These are phyloP conservation scores for Semotilus atromaculatus DNA, from an alignment of 2,797 vertebrate genomes.

Conservation along the genomic window DNA sequence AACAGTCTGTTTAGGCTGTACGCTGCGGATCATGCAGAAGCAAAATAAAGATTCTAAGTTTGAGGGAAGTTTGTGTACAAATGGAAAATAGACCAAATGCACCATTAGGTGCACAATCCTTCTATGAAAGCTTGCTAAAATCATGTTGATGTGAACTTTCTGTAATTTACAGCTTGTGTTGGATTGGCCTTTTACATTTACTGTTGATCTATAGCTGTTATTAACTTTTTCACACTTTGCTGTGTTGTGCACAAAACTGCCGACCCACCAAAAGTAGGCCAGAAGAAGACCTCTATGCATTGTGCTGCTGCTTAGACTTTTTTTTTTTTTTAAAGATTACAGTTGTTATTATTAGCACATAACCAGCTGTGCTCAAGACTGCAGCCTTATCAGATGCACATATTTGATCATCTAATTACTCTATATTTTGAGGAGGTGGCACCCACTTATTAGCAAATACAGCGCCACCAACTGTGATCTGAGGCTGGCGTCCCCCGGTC, in stretches of 20 bases:
- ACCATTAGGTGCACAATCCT: background rate
- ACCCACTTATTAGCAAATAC: conserved; percentile 53
- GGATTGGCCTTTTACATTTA: conserved; percentile 16
- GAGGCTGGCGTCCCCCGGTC: conserved; percentile 13
- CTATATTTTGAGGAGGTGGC: conserved; percentile 34
- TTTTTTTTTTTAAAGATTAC: conserved; percentile 30
- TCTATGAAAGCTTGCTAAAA: background rate
- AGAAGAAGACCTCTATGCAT: conserved; percentile 21
- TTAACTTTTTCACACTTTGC: conserved; percentile 10
- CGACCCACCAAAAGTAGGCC: conserved; percentile 27
- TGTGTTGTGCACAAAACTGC: conserved; percentile 37
- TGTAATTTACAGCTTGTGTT: conserved; percentile 42
- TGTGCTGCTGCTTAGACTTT: conserved; percentile 20
- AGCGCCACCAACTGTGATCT: conserved; percentile 33
- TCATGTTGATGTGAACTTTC: conserved; percentile 4
- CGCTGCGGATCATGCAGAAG: conserved; percentile 62
- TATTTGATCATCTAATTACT: conserved; percentile 53
- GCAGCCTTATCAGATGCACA: conserved; percentile 30
- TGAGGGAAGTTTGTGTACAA: conserved; percentile 53
- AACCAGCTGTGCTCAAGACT: conserved; percentile 31
- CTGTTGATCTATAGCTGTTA: conserved; percentile 22
- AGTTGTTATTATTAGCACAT: conserved; percentile 49
- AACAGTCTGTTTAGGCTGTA: conserved; percentile 43
- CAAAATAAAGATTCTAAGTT: conserved; percentile 66
- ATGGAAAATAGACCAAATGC: background rate